Evolutionary conservation across 2,797 vertebrate species (phyloP).

Genomic region (Mormyrus hasselquistii): DNA sequence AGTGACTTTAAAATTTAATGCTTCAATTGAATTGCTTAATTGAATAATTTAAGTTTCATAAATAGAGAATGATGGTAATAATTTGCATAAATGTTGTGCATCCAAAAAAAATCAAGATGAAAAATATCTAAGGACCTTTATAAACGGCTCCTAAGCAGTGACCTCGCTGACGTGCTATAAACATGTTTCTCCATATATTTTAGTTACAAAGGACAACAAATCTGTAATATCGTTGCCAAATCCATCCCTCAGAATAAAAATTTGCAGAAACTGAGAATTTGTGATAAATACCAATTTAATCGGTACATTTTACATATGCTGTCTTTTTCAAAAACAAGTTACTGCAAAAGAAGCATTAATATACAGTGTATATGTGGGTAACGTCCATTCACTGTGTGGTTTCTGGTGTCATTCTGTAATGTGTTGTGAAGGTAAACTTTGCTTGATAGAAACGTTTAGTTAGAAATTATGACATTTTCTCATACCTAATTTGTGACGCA

Average conservation of each 20-base stretch:
- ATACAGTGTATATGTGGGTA: not conserved
- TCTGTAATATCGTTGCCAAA: not conserved
- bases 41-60: constrained; percentile 2
- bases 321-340: not conserved
- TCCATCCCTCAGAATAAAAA: not conserved
- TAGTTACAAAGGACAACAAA: not conserved
- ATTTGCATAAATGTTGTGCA: not conserved
- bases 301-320: not conserved
- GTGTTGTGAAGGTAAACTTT: not conserved
- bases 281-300: not conserved
- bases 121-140: not conserved
- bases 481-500: not conserved
- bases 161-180: not conserved
- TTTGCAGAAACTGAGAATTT: not conserved
- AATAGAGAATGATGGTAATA: not conserved
- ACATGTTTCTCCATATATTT: not conserved
- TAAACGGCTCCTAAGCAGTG: not conserved
- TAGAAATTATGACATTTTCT: not conserved
- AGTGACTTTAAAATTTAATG: constrained; percentile 3
- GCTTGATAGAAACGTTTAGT: not conserved
- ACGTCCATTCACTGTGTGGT: not conserved
- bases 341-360: not conserved
- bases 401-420: not conserved
- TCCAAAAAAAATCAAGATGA: not conserved
- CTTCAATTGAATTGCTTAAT: not conserved